Conservation (phyloP, 2,113 vertebrate genomes). For the Chaetura pelagica region DNA sequence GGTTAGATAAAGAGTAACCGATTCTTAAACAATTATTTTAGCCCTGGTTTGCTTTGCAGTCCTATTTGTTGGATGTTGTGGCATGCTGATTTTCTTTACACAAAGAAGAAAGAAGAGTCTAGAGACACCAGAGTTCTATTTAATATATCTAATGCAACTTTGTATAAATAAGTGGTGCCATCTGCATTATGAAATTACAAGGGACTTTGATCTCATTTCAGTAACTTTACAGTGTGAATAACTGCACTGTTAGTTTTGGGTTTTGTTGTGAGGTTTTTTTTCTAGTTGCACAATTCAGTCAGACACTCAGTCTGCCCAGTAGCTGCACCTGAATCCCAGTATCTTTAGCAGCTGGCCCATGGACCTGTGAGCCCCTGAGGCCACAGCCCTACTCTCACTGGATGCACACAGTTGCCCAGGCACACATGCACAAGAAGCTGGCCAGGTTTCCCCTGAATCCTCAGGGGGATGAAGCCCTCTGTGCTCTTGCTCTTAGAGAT, state of each 20-base stretch:
- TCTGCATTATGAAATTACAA: not conserved
- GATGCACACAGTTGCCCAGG: not conserved
- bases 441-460: not conserved
- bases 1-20: not conserved
- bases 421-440: not conserved
- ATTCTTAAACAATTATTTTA: not conserved
- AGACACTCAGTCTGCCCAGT: too few relatives aligned
- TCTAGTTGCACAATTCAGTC: not conserved
- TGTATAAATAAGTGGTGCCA: not conserved
- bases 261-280: not conserved
- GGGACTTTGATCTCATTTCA: not conserved
- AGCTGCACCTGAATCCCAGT: not conserved
- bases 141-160: not conserved
- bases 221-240: not conserved
- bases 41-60: not conserved
- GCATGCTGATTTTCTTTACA: not conserved
- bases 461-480: not conserved
- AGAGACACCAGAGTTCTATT: not conserved
- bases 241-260: not conserved
- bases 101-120: not conserved
- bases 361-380: not conserved
- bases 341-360: not conserved
- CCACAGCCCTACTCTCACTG: rapidly evolving
- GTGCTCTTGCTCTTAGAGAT: not conserved
- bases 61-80: not conserved